Evolutionary conservation across 2,113 vertebrate species (phyloP).

Genomic region (Capreolus pygargus): DNA sequence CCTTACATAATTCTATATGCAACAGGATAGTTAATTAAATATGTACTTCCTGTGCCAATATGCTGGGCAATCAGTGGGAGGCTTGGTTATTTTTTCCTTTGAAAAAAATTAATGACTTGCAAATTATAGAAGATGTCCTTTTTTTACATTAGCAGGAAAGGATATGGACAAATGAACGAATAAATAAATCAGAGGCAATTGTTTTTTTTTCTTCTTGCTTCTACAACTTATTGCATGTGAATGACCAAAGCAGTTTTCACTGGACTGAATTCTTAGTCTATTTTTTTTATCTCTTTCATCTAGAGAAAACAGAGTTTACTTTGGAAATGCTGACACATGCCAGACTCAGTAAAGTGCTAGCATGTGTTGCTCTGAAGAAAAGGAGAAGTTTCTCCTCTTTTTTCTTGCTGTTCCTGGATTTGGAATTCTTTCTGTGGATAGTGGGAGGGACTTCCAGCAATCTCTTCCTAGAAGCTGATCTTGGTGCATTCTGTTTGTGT

Average conservation of each 20-base stretch:
- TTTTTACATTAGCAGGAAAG: slow-evolving; percentile 30
- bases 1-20: slow-evolving; percentile 25
- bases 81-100: slow-evolving; percentile 40
- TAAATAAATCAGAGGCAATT: slow-evolving; percentile 62
- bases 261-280: slow-evolving; percentile 49
- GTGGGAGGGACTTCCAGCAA: background rate
- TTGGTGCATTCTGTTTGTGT: background rate
- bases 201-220: slow-evolving; percentile 49
- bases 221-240: slow-evolving; percentile 40
- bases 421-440: background rate
- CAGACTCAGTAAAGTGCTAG: slow-evolving; percentile 45
- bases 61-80: background rate
- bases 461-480: background rate
- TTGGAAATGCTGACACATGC: slow-evolving; percentile 63
- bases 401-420: background rate
- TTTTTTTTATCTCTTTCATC: slow-evolving; percentile 68
- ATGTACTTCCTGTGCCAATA: slow-evolving; percentile 40
- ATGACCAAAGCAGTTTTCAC: slow-evolving; percentile 52
- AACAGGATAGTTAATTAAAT: slow-evolving; percentile 36
- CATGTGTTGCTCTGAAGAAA: slow-evolving; percentile 51
- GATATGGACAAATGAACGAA: slow-evolving; percentile 48
- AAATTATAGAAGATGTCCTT: slow-evolving; percentile 28
- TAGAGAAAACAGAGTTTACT: slow-evolving; percentile 65
- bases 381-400: background rate
- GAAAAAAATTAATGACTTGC: slow-evolving; percentile 42